Conservation (phyloP, 2,797 vertebrate species). For the Antennarius maculatus region DNA sequence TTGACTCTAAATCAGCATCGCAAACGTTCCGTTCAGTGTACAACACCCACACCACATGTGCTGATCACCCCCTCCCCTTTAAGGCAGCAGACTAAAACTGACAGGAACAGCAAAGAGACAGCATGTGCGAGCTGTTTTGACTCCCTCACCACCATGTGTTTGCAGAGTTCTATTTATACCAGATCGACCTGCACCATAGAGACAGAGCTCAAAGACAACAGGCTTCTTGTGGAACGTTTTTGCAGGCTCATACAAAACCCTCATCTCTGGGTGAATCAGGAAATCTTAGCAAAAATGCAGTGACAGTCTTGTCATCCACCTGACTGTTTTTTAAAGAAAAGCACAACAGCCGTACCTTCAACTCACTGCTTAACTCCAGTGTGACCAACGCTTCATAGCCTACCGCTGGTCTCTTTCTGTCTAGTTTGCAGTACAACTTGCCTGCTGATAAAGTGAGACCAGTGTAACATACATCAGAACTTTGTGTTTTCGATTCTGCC, state of each 20-base stretch:
- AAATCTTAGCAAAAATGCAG: constrained; percentile 6
- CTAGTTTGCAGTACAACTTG: constrained; percentile 50
- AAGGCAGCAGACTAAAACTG: constrained; percentile 51
- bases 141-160: constrained; percentile 62
- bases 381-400: constrained; percentile 40
- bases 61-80: constrained; percentile 20
- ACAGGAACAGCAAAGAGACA: constrained; percentile 59
- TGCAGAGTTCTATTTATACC: constrained; percentile 77
- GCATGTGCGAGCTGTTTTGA: constrained; percentile 61
- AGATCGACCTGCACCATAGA: constrained; percentile 57
- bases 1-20: no score
- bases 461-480: constrained; percentile 56
- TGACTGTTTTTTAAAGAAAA: constrained; percentile 38
- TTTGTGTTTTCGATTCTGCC: constrained; percentile 67
- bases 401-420: constrained; percentile 44
- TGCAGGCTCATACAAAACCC: constrained; percentile 14
- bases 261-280: constrained; percentile 13
- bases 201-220: constrained; percentile 53
- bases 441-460: constrained; percentile 59
- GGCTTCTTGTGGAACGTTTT: constrained; percentile 36
- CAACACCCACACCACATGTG: constrained; percentile 1
- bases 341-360: constrained; percentile 32
- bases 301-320: constrained; percentile 24
- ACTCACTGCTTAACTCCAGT: constrained; percentile 50
- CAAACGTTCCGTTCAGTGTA: background rate